Base-by-base conservation (phyloP, 2,113 vertebrate genomes). In the Oceanodroma tethys region DNA sequence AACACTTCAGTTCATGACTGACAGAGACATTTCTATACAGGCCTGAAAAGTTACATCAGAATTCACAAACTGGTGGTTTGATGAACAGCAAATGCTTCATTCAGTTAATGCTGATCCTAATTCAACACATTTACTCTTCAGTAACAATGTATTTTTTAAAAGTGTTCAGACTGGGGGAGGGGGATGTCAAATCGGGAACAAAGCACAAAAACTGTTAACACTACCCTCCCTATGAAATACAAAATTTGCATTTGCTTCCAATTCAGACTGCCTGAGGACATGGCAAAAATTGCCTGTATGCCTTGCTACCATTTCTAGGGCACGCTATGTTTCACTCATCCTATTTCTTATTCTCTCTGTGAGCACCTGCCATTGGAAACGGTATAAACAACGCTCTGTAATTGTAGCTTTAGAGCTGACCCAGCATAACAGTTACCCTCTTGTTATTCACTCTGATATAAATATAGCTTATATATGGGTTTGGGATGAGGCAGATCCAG, bases 401-500 rank as follows among this genome's bases (percentile, higher is more conserved):
- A 47, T 6, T 56, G 59, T 17, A 50, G 47, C 42, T 73, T 68
- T 20, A 16, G 20, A 60, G 52, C 7, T 42, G 30, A 47, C 48
- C 25, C 55, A 65, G 43, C 11, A 0, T 11, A 26, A 47, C 13
- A 63, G 38, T 36, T 60, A 25, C 6, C 43, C 56, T 53, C 29
- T 32, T 38, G 7, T 40, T 47, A 25, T 3, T 65, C 32, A 32
- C n/a, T 58, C 29, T 10, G 38, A 50, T 32, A 45, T 5, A 56
- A 80, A n/a, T 3, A 1, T 0, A 50, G 40, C 48, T 83, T 40
- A 58, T 7, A 3, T 5, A 47, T 0, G 27, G 48, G 17, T 42
- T n/a, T 53, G 80, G 62, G 42, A 67, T 52, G 48, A 79, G 56
- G 48, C 40, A 74, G 52, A 73, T 52, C 50, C 48, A 85, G 50